Base-by-base conservation (phyloP, 2,888 invertebrate genomes). In the Anoncus sp. region DNA sequence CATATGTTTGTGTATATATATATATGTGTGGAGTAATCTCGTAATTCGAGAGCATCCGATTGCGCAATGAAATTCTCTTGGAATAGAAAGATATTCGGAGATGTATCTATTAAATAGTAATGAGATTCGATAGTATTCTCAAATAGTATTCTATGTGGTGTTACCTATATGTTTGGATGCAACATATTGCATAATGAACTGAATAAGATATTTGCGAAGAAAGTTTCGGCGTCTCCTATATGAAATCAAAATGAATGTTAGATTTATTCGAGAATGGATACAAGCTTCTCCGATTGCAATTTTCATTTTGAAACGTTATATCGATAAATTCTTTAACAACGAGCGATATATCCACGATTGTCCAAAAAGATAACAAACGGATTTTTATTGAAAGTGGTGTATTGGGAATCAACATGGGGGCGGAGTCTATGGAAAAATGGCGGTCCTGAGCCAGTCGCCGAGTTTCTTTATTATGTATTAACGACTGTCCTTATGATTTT, bases 51-150 rank as follows among this genome's bases (percentile, higher is more conserved):
- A 55, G 55, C 45, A 53, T 38, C 62, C 53, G 40, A 27, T 27
- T 47, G 55, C 35, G 38, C 57, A 51, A 40, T 70, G 57, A 59
- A 75, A 75, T 57, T 35, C 62, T 63, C 59, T 12, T 38, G 22
- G 22, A 45, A 75, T 63, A 51, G 14, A 57, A 38, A 35, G 62
- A 31, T 24, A 43, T 18, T 12, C 27, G 12, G 10, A 9, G 27
- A 71, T 27, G 22, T 16, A 22, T 20, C 18, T 38, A 22, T 27
- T 53, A 47, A 57, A 65, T 47, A 22, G 47, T n/a, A 59, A 45
- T 45, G 60, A 51, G 51, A 59, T 71, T 62, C 49, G 18, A 71
- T 53, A 62, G 27, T 57, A 60, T 60, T 24, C 24, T 43, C 59
- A 40, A n/a, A 22, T 9, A n/a, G 20, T 45, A 27, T 62, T 16